Conservation (phyloP, 2,113 vertebrate species). For the Gavia stellata region DNA sequence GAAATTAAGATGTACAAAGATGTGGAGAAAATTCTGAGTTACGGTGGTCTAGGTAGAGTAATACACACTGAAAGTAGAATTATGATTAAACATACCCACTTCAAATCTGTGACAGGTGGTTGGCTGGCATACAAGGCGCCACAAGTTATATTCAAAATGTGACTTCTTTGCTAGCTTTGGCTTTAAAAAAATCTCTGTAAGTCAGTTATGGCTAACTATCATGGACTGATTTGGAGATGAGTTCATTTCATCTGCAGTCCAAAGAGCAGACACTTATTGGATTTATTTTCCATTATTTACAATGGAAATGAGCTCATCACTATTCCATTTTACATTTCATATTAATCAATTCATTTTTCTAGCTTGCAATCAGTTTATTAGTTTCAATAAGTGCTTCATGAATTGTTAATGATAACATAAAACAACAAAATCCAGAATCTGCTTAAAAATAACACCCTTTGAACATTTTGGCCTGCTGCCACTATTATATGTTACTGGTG, state of each 20-base stretch:
- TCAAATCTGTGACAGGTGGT: neutral
- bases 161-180: neutral
- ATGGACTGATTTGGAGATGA: neutral
- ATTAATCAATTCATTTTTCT: constrained; percentile 29
- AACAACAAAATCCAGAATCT: neutral
- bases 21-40: neutral
- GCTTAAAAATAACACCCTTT: neutral
- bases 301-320: constrained; percentile 31
- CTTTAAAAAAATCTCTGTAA: neutral
- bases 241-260: neutral
- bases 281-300: constrained; percentile 29
- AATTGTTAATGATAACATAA: constrained; percentile 21
- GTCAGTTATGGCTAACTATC: neutral
- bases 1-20: neutral
- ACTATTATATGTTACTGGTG: neutral
- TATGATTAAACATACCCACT: neutral
- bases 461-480: neutral
- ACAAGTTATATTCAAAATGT: neutral
- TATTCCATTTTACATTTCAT: constrained; percentile 24
- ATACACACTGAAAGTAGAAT: neutral
- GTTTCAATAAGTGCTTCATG: constrained; percentile 22
- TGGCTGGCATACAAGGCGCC: neutral
- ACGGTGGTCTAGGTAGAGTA: neutral
- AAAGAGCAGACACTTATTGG: neutral
- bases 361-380: constrained; percentile 43